Conservation (phyloP, 2,113 vertebrate species). For the Taurulus bubalis region DNA sequence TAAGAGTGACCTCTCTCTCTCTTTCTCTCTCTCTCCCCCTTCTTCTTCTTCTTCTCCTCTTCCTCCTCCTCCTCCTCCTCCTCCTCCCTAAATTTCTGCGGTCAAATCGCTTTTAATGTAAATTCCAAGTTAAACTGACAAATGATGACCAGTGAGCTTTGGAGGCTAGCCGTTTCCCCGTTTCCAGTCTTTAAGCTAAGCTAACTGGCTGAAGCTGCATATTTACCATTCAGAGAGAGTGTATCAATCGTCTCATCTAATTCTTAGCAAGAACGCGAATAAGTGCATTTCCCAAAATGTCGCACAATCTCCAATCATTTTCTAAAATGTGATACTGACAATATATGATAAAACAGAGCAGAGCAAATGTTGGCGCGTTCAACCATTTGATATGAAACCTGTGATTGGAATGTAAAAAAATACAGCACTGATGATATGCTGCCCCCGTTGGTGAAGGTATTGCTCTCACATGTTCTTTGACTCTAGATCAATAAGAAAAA, state of each 20-base stretch:
- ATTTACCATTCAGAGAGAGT: background rate
- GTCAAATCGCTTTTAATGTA: background rate
- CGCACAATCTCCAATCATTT: background rate
- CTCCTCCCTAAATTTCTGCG: background rate
- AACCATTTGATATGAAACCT: background rate
- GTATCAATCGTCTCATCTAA: background rate
- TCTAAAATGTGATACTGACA: background rate
- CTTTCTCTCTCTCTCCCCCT: too few relatives aligned
- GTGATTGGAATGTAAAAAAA: constrained; percentile 16
- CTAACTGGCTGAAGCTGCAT: background rate
- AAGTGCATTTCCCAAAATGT: background rate
- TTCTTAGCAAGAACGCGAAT: background rate
- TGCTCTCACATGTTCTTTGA: background rate
- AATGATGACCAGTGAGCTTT: background rate
- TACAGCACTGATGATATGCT: background rate
- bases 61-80: too few relatives aligned
- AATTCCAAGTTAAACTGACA: background rate
- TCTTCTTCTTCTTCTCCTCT: too few relatives aligned
- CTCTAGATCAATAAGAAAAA: background rate
- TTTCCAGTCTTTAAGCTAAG: background rate
- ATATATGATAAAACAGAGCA: background rate
- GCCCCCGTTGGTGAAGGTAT: background rate
- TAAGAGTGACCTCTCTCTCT: too few relatives aligned
- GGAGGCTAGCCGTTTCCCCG: background rate
- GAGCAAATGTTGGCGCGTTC: background rate